A percentile compares a stretch with the other conserved stretches of the same genome.
Evolutionary conservation across 2,797 vertebrate genomes (phyloP).

Genomic region (Leuciscus waleckii): DNA sequence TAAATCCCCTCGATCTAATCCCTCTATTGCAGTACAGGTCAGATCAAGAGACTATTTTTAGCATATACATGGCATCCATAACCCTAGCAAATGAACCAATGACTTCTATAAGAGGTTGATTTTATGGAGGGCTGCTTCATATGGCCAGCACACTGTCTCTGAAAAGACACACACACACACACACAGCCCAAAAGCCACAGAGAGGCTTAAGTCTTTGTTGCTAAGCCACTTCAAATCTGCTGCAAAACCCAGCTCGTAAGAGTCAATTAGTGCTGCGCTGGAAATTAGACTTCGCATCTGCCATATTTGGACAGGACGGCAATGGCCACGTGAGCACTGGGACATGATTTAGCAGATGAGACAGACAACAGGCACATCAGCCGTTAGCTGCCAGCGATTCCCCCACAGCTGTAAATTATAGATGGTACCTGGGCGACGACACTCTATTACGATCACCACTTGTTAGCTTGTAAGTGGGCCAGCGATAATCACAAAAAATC

Average conservation of each 20-base stretch:
- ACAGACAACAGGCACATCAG: conserved; percentile 27
- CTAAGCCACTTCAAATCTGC: conserved; percentile 56
- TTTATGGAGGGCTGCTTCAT: neutral
- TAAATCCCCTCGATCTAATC: conserved; percentile 14
- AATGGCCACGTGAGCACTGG: conserved; percentile 25
- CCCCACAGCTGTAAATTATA: conserved; percentile 46
- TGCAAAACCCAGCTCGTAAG: conserved; percentile 34
- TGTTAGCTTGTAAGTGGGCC: conserved; percentile 53
- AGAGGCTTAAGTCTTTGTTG: conserved; percentile 40
- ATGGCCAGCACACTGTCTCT: neutral
- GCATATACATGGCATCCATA: neutral
- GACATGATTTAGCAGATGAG: conserved; percentile 50
- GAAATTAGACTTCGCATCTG: conserved; percentile 52
- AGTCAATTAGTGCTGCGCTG: conserved; percentile 54
- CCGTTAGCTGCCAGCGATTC: conserved; percentile 16
- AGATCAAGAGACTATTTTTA: conserved; percentile 13
- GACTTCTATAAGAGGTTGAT: neutral
- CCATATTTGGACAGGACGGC: conserved; percentile 26
- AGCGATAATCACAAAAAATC: conserved; percentile 50
- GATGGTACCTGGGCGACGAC: conserved; percentile 41
- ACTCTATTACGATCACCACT: conserved; percentile 27
- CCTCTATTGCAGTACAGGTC: conserved; percentile 1
- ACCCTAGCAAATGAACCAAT: neutral
- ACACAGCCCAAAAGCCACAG: conserved; percentile 31
- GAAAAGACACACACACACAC: neutral